Evolutionary conservation across 2,113 vertebrate genomes (phyloP).

Genomic region (Dolichallabes microphthalmus): DNA sequence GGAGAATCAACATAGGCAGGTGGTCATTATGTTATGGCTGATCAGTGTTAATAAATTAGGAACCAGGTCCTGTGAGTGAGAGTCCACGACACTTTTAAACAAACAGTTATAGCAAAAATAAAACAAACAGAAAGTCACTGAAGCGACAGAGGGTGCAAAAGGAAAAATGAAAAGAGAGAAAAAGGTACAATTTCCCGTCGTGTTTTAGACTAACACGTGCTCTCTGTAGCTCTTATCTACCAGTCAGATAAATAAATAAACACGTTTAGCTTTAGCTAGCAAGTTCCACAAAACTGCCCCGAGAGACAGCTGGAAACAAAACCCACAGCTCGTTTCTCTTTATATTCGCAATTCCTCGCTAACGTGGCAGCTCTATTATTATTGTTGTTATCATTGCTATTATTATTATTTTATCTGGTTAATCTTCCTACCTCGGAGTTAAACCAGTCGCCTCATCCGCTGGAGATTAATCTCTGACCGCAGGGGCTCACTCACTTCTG

Average conservation of each 20-base stretch:
- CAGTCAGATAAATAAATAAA: neutral
- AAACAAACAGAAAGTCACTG: too few species aligned
- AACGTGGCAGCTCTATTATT: too few species aligned
- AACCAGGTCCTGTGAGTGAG: too few species aligned
- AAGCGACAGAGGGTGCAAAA: neutral
- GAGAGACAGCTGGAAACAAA: neutral
- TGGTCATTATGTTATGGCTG: too few species aligned
- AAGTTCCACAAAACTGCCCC: neutral
- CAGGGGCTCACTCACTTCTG: constrained; percentile 43
- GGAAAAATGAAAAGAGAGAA: too few species aligned
- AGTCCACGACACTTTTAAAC: too few species aligned
- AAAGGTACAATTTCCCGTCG: neutral
- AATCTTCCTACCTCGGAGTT: constrained; percentile 35
- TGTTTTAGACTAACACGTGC: neutral
- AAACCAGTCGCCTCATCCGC: neutral
- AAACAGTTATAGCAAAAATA: too few species aligned
- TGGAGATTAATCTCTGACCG: neutral
- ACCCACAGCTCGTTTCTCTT: neutral
- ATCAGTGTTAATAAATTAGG: too few species aligned
- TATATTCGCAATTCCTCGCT: too few species aligned
- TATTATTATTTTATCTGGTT: neutral
- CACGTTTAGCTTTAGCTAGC: neutral
- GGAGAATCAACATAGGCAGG: too few species aligned
- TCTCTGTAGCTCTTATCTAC: neutral
- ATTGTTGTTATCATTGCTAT: too few species aligned